A percentile compares a stretch with the other conserved stretches of the same genome.
phyloP scores from a whole-genome alignment of 2,797 vertebrate genomes.

The Sebastes taczanowskii region DNA sequence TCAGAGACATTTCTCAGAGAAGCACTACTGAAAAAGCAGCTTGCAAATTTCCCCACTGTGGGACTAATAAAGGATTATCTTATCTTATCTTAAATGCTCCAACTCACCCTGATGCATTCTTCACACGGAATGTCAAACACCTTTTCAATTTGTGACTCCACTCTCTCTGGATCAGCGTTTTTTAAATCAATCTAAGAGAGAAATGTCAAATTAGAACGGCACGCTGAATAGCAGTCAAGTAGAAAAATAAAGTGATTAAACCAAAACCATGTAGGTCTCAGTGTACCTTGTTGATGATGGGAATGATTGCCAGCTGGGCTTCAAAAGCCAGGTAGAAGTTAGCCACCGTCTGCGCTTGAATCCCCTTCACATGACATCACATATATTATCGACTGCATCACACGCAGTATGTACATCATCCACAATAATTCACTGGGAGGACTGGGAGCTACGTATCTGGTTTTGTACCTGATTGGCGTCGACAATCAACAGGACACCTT shows the following conservation, averaged over 20 bases:
- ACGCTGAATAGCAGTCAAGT: not conserved
- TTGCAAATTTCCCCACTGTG: accelerated
- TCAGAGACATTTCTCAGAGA: not conserved
- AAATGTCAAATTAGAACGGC: not conserved
- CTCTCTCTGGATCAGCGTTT: slow-evolving; percentile 92
- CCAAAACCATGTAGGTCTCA: not conserved
- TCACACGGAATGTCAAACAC: slow-evolving; percentile 91
- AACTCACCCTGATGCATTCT: slow-evolving; percentile 91
- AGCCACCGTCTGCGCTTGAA: slow-evolving; percentile 97
- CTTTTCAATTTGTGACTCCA: slow-evolving; percentile 94
- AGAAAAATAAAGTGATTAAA: not conserved
- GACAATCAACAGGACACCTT: slow-evolving; percentile 94
- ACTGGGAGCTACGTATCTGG: accelerated
- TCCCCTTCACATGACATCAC: slow-evolving; percentile 81
- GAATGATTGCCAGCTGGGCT: slow-evolving; percentile 94
- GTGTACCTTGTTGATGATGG: slow-evolving; percentile 96
- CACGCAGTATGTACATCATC: not conserved
- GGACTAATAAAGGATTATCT: too few species aligned
- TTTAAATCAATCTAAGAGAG: slow-evolving; percentile 92
- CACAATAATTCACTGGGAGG: not conserved
- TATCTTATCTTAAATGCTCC: not conserved
- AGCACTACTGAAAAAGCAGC: not conserved
- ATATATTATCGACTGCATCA: not conserved
- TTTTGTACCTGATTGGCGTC: slow-evolving; percentile 94
- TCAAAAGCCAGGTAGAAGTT: slow-evolving; percentile 99